Conservation (phyloP, 1,140 invertebrate species). For the Pentalonia nigronervosa region DNA sequence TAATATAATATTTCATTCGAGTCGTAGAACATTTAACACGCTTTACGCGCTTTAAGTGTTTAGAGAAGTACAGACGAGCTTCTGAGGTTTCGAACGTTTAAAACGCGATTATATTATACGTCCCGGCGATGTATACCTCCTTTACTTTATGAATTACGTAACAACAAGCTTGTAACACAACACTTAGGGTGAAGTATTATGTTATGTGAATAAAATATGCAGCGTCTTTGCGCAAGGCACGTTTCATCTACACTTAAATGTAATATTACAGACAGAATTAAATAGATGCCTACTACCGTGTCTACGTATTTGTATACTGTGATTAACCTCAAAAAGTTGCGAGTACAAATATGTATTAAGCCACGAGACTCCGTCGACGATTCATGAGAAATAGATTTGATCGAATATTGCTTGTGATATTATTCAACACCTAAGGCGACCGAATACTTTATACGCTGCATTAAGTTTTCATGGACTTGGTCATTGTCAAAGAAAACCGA, state of each 20-base stretch:
- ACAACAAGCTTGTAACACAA: not conserved
- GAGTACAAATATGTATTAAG: not conserved
- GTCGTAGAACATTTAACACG: not conserved
- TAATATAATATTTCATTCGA: not conserved
- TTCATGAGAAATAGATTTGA: not conserved
- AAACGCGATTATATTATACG: not conserved
- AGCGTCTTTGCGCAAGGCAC: not conserved
- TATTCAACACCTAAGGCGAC: not conserved
- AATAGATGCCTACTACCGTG: not conserved
- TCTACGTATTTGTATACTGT: not conserved
- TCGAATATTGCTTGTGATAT: not conserved
- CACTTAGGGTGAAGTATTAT: not conserved
- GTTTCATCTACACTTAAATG: not conserved
- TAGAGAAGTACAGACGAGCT: not conserved
- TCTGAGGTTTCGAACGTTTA: constrained; percentile 3
- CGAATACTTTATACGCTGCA: not conserved
- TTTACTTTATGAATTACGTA: not conserved
- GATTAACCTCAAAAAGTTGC: not conserved
- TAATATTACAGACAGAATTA: not conserved
- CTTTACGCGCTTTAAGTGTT: not conserved
- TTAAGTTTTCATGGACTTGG: not conserved
- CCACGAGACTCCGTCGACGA: not conserved
- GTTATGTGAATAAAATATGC: not conserved
- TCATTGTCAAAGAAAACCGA: not conserved
- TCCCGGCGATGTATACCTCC: not conserved